These are phyloP conservation scores for Sternotherus odoratus DNA, from an alignment of 2,797 vertebrate genomes.

Conservation along the genomic window DNA sequence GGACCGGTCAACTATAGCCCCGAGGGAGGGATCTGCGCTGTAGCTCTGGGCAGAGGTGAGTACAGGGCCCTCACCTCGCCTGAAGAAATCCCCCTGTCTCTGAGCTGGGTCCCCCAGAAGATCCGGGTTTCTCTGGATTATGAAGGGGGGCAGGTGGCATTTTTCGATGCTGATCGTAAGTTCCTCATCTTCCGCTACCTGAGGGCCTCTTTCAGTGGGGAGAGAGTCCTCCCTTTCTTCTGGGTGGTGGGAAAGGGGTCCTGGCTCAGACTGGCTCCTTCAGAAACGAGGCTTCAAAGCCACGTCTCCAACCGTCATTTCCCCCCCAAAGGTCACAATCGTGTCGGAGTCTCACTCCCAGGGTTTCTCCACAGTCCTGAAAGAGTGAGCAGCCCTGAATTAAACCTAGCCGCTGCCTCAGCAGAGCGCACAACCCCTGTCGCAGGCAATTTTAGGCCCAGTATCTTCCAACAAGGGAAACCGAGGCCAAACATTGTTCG, in stretches of 20 bases:
- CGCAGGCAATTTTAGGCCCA: no score
- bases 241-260: background rate
- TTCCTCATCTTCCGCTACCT: background rate
- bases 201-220: background rate
- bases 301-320: background rate
- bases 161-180: background rate
- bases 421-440: no score
- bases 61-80: background rate
- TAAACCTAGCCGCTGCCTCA: no score
- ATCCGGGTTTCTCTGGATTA: slow-evolving; percentile 4
- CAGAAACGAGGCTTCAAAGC: background rate
- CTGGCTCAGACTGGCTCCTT: background rate
- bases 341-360: rapidly evolving
- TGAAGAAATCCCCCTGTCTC: background rate
- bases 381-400: no score
- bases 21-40: slow-evolving; percentile 19
- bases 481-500: no score
- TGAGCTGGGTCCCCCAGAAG: background rate
- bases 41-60: background rate
- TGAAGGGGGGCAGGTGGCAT: background rate
- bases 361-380: no score
- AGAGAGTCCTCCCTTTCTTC: slow-evolving; percentile 19
- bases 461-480: no score
- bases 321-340: no score
- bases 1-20: background rate